Evolutionary conservation across 2,797 vertebrate genomes (phyloP).

Genomic region (Pelodytes ibericus): DNA sequence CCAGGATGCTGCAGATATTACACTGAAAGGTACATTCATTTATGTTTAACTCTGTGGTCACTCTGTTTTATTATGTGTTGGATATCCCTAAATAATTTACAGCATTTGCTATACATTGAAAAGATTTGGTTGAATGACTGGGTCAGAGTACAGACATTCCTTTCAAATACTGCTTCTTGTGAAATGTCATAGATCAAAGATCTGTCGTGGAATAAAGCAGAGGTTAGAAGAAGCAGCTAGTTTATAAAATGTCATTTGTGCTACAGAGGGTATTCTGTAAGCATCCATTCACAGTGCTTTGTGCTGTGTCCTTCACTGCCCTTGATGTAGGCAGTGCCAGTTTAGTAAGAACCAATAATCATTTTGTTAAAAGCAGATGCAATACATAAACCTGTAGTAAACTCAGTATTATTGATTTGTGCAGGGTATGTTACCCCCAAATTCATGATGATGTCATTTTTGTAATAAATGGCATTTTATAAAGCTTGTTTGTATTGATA

Average conservation of each 20-base stretch:
- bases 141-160: not conserved
- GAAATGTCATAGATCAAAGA: no score
- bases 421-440: no score
- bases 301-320: constrained; percentile 6
- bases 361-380: no score
- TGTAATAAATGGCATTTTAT: no score
- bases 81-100: not conserved
- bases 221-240: not conserved
- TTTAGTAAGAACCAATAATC: not conserved
- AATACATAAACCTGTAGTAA: no score
- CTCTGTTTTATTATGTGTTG: not conserved
- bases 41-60: not conserved
- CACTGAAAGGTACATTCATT: constrained; percentile 18
- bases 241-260: not conserved
- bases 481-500: no score
- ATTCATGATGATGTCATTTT: no score
- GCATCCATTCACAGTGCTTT: not conserved
- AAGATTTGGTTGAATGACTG: not conserved
- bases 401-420: no score
- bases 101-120: not conserved
- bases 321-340: not conserved
- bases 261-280: not conserved
- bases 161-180: not conserved
- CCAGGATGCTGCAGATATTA: constrained; percentile 5
- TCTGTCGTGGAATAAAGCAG: no score